Conservation (phyloP, 2,888 invertebrate genomes). For the Microdon myrmicae region DNA sequence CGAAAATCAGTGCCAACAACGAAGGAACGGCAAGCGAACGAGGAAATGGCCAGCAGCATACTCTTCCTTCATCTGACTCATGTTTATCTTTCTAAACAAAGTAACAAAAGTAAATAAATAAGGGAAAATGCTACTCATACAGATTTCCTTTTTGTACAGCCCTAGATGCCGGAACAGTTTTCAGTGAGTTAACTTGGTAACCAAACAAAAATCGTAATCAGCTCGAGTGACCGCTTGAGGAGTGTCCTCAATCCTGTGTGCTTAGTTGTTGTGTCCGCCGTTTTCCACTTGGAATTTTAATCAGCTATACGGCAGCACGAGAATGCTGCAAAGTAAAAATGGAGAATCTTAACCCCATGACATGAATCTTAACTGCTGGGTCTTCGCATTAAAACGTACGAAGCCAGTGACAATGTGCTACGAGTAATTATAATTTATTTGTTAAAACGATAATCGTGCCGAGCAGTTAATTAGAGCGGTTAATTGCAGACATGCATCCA, state of each 20-base stretch:
- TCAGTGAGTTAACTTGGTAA: too few relatives aligned
- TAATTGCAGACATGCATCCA: slow-evolving; percentile 32
- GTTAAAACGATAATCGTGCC: slow-evolving; percentile 49
- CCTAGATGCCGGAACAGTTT: too few relatives aligned
- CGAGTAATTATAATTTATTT: slow-evolving; percentile 41
- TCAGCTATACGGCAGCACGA: slow-evolving; percentile 16
- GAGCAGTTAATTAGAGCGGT: slow-evolving; percentile 49
- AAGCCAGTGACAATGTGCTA: slow-evolving; percentile 10
- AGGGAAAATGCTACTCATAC: too few relatives aligned
- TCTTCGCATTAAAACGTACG: slow-evolving; percentile 19
- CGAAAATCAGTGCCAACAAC: too few relatives aligned
- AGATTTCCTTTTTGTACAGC: too few relatives aligned
- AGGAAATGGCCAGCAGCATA: too few relatives aligned
- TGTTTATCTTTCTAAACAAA: too few relatives aligned
- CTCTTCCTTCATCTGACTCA: too few relatives aligned
- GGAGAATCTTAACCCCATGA: slow-evolving; percentile 38
- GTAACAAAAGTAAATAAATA: too few relatives aligned
- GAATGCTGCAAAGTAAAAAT: slow-evolving; percentile 3
- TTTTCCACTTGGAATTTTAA: slow-evolving; percentile 22
- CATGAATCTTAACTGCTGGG: slow-evolving; percentile 1
- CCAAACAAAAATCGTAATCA: slow-evolving; percentile 42
- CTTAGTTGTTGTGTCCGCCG: slow-evolving; percentile 2
- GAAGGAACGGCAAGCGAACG: too few relatives aligned
- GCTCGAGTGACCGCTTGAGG: slow-evolving; percentile 33
- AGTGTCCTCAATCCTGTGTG: slow-evolving; percentile 30